phyloP scores from a whole-genome alignment of 2,888 invertebrate genomes.

The Heliconius ethilla region DNA sequence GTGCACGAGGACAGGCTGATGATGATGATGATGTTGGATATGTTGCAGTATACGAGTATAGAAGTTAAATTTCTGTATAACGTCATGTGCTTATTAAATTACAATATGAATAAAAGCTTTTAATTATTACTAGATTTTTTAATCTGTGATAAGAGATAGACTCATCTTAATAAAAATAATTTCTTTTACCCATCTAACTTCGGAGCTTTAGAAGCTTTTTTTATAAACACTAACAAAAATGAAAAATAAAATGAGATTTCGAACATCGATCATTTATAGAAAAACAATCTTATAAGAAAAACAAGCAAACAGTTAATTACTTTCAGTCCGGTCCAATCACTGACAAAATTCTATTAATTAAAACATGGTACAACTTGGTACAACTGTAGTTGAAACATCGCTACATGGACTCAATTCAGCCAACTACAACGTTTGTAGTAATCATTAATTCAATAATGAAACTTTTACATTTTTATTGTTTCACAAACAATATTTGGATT shows the following conservation, averaged over 20 bases:
- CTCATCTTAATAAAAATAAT: too few species aligned
- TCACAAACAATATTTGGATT: not conserved
- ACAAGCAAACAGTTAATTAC: slow-evolving; percentile 19
- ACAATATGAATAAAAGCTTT: too few species aligned
- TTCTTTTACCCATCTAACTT: too few species aligned
- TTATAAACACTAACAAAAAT: too few species aligned
- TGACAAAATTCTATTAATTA: slow-evolving; percentile 42
- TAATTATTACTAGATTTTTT: too few species aligned
- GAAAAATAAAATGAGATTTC: too few species aligned
- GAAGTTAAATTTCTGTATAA: not conserved
- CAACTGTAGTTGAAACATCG: slow-evolving; percentile 35
- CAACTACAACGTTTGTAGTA: slow-evolving; percentile 23
- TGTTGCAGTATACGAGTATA: not conserved
- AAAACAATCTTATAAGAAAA: not conserved
- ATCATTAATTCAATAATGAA: slow-evolving; percentile 9
- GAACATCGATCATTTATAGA: too few species aligned
- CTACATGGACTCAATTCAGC: slow-evolving; percentile 35
- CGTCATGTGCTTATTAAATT: not conserved
- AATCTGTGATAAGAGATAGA: too few species aligned
- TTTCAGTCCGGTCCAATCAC: slow-evolving; percentile 26
- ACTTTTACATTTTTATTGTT: slow-evolving; percentile 20
- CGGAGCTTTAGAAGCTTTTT: too few species aligned
- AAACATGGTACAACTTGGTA: slow-evolving; percentile 25
- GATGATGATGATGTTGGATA: not conserved
- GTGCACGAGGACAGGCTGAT: too few species aligned